Evolutionary conservation across 2,113 vertebrate species (phyloP), one percentile per base, ranked within the genome.

Genomic region (Tursiops truncatus): DNA sequence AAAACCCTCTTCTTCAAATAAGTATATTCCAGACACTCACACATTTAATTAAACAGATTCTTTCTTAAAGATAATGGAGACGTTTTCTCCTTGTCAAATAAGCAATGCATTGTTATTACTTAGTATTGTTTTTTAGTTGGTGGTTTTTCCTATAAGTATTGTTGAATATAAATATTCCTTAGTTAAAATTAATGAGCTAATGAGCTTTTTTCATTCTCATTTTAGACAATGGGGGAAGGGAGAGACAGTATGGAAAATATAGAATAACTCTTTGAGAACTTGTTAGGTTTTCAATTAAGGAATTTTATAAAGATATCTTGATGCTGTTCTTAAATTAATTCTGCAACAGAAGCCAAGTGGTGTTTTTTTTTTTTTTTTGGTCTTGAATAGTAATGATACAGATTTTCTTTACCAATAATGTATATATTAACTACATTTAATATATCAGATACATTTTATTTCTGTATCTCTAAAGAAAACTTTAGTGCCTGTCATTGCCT

Each of bases 351-450:
- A 96, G 97, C 83, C 94, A 97, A 97, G 83, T 94, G 76, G 83
- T 97, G 94, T 97, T 17, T 53, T 53, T 96, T 94, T 89, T 41
- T 36, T 38, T 60, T 26, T 73, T 86, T 77, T 77, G 95, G 91
- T 96, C 89, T 94, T 97, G 95, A 96, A 97, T 90, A 97, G 94
- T 97, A 96, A 96, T 96, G 94, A 97, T 63, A 83, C 70, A 97
- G 65, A 97, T 71, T 96, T 87, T 95, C 86, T 90, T 96, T 85
- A 92, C 87, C 96, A 98, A 92, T 91, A 95, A 97, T 38, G 89
- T 95, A 96, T 82, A 85, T 76, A 95, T 96, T 96, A 95, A 95
- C 89, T 91, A 92, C 20, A 91, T 94, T 94, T 93, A 90, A 91
- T 94, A 50, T 79, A 89, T 86, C 80, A 93, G 71, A 90, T 58